A percentile compares a stretch with the other conserved stretches of the same genome.
These are phyloP conservation scores for Yoshiicerus persimilis DNA, from an alignment of 1,140 invertebrate genomes.

Conservation along the genomic window DNA sequence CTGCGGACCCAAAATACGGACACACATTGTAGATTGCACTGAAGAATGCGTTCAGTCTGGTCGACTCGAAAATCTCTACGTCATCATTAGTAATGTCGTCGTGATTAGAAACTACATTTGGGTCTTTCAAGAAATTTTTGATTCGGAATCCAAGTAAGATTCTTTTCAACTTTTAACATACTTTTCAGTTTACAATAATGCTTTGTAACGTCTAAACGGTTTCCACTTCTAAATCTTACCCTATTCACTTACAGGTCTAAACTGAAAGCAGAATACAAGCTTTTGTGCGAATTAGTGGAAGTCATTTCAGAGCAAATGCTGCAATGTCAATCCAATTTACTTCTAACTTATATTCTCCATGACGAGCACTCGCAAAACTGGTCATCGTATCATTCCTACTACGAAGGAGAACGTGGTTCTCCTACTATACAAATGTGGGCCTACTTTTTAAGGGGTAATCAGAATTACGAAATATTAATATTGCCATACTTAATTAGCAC, in stretches of 20 bases:
- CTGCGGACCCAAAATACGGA: slow-evolving; percentile 42
- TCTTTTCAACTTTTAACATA: not conserved
- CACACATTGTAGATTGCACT: slow-evolving; percentile 45
- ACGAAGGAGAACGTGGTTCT: slow-evolving; percentile 69
- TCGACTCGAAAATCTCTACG: slow-evolving; percentile 47
- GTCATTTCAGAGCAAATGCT: slow-evolving; percentile 74
- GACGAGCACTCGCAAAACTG: slow-evolving; percentile 72
- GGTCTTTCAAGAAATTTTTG: slow-evolving; percentile 46
- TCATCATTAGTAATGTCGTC: slow-evolving; percentile 47
- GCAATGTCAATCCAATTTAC: slow-evolving; percentile 71
- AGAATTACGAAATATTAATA: not conserved
- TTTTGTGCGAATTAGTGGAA: slow-evolving; percentile 76
- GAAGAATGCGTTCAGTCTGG: slow-evolving; percentile 42
- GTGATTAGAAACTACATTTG: slow-evolving; percentile 48
- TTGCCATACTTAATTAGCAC: not conserved
- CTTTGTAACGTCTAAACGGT: not conserved
- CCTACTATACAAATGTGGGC: slow-evolving; percentile 81
- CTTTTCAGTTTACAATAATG: not conserved
- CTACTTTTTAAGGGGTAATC: slow-evolving; percentile 76
- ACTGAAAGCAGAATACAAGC: slow-evolving; percentile 60
- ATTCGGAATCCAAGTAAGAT: slow-evolving; percentile 46
- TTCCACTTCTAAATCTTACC: not conserved
- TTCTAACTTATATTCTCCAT: slow-evolving; percentile 75
- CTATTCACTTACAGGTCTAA: slow-evolving; percentile 38
- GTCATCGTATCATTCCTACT: slow-evolving; percentile 64